phyloP scores from a whole-genome alignment of 2,888 invertebrate genomes.

The Yponomeuta cagnagella region DNA sequence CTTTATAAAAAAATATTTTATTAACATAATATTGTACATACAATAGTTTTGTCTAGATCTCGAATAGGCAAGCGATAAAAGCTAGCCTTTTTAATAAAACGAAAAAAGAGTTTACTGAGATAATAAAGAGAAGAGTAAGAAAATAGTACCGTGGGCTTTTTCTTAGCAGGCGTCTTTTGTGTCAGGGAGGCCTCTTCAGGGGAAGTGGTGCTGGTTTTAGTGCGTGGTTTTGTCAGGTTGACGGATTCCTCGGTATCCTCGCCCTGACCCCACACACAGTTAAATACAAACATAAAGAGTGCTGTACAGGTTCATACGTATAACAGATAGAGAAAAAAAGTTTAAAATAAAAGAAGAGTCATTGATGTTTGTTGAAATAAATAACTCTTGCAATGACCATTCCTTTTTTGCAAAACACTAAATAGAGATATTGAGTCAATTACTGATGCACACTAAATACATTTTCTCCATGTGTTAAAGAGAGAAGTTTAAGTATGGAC shows the following conservation, averaged over 20 bases:
- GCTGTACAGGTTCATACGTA: conserved; percentile 22
- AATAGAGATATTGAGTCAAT: not conserved
- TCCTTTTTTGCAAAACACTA: not conserved
- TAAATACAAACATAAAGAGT: conserved; percentile 31
- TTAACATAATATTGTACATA: too few species aligned
- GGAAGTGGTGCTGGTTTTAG: conserved; percentile 69
- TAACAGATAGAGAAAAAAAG: not conserved
- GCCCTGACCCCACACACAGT: conserved; percentile 47
- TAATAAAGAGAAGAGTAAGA: conserved; percentile 42
- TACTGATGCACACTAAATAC: not conserved
- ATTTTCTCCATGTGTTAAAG: not conserved
- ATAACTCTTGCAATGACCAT: not conserved
- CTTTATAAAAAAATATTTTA: too few species aligned
- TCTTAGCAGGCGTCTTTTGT: conserved; percentile 70
- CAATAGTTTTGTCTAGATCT: not conserved
- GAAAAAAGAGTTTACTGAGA: conserved; percentile 37
- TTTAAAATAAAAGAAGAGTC: not conserved
- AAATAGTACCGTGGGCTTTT: conserved; percentile 64
- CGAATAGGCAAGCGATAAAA: not conserved
- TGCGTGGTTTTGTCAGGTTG: conserved; percentile 63
- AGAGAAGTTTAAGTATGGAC: not conserved
- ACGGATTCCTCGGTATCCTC: conserved; percentile 70
- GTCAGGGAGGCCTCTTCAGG: conserved; percentile 69
- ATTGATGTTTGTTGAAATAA: not conserved
- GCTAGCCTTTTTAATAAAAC: not conserved